phyloP scores from a whole-genome alignment of 2,797 vertebrate genomes.

The Melanogrammus aeglefinus region DNA sequence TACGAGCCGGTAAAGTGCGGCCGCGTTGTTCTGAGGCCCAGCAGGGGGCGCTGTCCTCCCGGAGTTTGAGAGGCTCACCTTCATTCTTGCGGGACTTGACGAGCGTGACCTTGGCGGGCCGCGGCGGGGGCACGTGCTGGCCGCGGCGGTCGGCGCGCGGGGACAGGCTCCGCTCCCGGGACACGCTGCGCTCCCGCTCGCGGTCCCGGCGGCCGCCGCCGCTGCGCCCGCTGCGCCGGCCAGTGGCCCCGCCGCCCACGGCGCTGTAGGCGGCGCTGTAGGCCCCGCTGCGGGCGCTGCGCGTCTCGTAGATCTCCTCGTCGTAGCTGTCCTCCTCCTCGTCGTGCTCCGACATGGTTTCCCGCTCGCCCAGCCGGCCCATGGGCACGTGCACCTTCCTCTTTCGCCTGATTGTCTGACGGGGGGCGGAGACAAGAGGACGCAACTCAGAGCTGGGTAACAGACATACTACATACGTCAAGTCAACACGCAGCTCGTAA shows the following conservation, averaged over 20 bases:
- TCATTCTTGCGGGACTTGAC: constrained; percentile 98
- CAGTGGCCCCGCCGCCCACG: constrained; percentile 78
- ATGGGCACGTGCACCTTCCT: constrained; percentile 94
- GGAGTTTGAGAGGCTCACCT: constrained; percentile 82
- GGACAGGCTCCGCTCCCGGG: constrained; percentile 90
- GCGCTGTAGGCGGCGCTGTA: constrained; percentile 78
- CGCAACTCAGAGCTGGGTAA: neutral
- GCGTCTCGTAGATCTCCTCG: constrained; percentile 87
- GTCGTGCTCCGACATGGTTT: constrained; percentile 90
- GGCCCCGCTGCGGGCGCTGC: constrained; percentile 77
- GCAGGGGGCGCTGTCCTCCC: neutral
- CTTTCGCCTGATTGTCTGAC: constrained; percentile 93
- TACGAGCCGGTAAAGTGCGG: neutral
- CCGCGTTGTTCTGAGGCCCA: neutral
- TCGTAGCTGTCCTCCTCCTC: constrained; percentile 96
- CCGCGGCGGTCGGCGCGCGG: constrained; percentile 90
- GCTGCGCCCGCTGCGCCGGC: constrained; percentile 64
- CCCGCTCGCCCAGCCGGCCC: constrained; percentile 84
- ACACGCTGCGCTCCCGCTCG: constrained; percentile 84
- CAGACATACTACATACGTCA: neutral
- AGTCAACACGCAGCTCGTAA: neutral
- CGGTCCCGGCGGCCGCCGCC: constrained; percentile 51
- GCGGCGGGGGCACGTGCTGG: constrained; percentile 86
- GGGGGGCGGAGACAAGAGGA: constrained; percentile 25
- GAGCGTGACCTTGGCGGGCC: constrained; percentile 93